Conservation (phyloP, 2,113 vertebrate genomes). For the Salvelinus alpinus region DNA sequence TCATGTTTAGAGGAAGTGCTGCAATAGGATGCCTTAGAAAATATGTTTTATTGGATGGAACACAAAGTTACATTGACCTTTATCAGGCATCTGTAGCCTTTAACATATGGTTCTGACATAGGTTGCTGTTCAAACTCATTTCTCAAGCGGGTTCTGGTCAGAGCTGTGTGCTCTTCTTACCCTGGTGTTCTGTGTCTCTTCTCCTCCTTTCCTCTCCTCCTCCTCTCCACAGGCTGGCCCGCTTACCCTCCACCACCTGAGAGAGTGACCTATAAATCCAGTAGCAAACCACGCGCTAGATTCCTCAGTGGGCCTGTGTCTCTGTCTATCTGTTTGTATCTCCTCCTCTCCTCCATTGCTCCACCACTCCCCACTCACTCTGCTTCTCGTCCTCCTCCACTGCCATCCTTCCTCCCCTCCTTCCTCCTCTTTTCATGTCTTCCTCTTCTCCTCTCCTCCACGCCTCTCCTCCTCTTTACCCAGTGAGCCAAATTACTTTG, state of each 20-base stretch:
- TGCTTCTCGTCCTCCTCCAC: slow-evolving; percentile 32
- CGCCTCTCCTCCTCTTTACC: slow-evolving; percentile 15
- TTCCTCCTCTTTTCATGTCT: background rate
- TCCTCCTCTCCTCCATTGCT: slow-evolving; percentile 90
- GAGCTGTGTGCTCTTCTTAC: slow-evolving; percentile 78
- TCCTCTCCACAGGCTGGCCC: slow-evolving; percentile 95
- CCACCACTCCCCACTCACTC: slow-evolving; percentile 64
- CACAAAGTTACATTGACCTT: no score
- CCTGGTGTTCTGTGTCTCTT: slow-evolving; percentile 81
- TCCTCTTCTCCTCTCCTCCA: slow-evolving; percentile 8
- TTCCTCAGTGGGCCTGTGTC: slow-evolving; percentile 99
- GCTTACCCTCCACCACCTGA: slow-evolving; percentile 96
- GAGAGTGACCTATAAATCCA: slow-evolving; percentile 99
- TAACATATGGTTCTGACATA: background rate
- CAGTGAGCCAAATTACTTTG: no score
- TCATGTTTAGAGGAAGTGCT: background rate
- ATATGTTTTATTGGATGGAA: no score
- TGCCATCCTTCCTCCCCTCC: background rate
- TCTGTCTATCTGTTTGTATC: slow-evolving; percentile 99
- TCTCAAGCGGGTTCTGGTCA: background rate
- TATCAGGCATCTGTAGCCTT: no score
- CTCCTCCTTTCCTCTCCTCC: slow-evolving; percentile 84
- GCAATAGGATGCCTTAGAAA: background rate
- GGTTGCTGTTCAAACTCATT: background rate
- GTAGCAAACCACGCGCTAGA: slow-evolving; percentile 99